Conservation (phyloP, 2,113 vertebrate species). For the Megalops atlanticus region DNA sequence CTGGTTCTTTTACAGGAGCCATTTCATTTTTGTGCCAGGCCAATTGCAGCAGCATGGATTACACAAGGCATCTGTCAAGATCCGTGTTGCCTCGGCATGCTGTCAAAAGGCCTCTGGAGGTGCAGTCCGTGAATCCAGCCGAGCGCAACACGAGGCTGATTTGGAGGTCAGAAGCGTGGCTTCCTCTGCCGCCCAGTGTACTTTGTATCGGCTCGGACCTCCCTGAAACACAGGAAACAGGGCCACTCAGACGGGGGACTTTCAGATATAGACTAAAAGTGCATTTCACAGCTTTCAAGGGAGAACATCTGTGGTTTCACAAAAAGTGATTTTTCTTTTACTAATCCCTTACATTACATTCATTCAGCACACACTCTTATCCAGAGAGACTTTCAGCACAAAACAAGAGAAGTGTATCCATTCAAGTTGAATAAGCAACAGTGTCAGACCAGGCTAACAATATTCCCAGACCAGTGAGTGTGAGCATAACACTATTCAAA, state of each 20-base stretch:
- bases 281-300: not conserved
- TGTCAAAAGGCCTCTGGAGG: too few relatives aligned
- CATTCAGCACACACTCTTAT: too few relatives aligned
- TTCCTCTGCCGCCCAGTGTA: constrained; percentile 87
- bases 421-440: too few relatives aligned
- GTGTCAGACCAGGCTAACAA: too few relatives aligned
- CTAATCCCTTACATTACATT: too few relatives aligned
- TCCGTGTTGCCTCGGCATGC: not conserved
- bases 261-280: not conserved
- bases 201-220: constrained; percentile 85
- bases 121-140: too few relatives aligned
- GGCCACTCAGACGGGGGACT: not conserved
- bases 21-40: not conserved
- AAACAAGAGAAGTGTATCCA: too few relatives aligned
- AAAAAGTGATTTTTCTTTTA: too few relatives aligned
- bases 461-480: too few relatives aligned
- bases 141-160: constrained; percentile 15
- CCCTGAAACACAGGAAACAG: constrained; percentile 71
- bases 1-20: not conserved
- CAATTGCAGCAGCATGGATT: not conserved
- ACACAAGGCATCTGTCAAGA: not conserved
- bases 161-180: constrained; percentile 75
- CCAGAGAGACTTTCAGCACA: too few relatives aligned
- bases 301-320: too few relatives aligned
- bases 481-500: too few relatives aligned